phyloP scores from a whole-genome alignment of 2,113 vertebrate genomes.

The Epinephelus lanceolatus region DNA sequence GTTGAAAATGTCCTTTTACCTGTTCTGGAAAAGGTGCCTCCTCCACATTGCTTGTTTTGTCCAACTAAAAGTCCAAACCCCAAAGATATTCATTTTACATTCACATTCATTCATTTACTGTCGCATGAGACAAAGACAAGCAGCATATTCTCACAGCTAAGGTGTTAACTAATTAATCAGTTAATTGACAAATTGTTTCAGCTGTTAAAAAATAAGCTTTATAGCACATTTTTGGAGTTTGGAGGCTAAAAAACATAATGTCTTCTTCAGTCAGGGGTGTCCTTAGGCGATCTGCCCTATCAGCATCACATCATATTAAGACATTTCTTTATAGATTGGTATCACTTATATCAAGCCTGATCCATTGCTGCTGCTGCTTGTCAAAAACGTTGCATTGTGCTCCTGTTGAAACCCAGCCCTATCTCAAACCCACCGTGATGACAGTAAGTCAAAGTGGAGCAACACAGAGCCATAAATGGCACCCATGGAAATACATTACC shows the following conservation, averaged over 20 bases:
- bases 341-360: background rate
- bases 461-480: background rate
- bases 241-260: background rate
- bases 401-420: background rate
- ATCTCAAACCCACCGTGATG: background rate
- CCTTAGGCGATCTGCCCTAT: background rate
- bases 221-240: background rate
- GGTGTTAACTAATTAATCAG: no score
- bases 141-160: no score
- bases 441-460: slow-evolving; percentile 2
- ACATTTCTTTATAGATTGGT: background rate
- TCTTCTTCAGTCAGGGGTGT: background rate
- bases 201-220: no score
- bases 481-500: background rate
- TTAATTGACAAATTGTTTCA: no score
- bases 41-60: no score
- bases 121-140: no score
- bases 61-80: no score
- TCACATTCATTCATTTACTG: no score
- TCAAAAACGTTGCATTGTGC: background rate
- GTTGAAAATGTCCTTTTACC: no score
- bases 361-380: background rate
- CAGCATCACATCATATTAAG: background rate
- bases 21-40: no score
- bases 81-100: no score